Base-by-base conservation (phyloP, 2,113 vertebrate genomes). In the Cichladusa arquata region DNA sequence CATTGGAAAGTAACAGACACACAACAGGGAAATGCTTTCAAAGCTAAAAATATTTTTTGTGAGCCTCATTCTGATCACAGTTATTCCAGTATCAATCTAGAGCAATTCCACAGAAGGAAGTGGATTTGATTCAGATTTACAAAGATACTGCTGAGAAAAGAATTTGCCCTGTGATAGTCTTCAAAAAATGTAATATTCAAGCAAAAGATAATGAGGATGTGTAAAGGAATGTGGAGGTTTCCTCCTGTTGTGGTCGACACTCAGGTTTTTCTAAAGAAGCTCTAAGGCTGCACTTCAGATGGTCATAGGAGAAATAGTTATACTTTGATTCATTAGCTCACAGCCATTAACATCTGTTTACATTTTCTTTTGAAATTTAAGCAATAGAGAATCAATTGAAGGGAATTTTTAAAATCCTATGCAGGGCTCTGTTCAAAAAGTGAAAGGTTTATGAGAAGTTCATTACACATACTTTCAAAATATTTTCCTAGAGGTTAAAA, bases 401-500 rank as follows among this genome's bases (percentile, higher is more conserved):
- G 64, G 36, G 23, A 47, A 42, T 60, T 80, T 77, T 58, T 14
- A 8, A 69, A 88, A 51, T 93, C 53, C 34, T 88, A 19, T 16
- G 14, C 36, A 54, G 24, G 57, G 36, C 50, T 93, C 29, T 83
- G 48, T 86, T 89, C 48, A 38, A 92, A 90, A 91, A 74, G 51
- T 79, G 64, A 84, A 95, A 96, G 91, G 53, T 79, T 86, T 91
- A 69, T 93, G 85, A 76, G 12, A 83, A 40, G 23, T 73, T 90
- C 57, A 56, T 74, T 51, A 57, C 22, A 8, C 73, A 51, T 57
- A 79, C 28, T 89, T 95, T 86, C 81, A 91, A 70, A 93, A 72
- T 95, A 69, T 96, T 92, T 94, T 97, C 89, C 95, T 96, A 93
- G 95, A 92, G 81, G 69, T 93, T 96, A 92, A 94, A 96, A 95